phyloP scores from a whole-genome alignment of 2,888 invertebrate species.

The Pristionchus mayeri region DNA sequence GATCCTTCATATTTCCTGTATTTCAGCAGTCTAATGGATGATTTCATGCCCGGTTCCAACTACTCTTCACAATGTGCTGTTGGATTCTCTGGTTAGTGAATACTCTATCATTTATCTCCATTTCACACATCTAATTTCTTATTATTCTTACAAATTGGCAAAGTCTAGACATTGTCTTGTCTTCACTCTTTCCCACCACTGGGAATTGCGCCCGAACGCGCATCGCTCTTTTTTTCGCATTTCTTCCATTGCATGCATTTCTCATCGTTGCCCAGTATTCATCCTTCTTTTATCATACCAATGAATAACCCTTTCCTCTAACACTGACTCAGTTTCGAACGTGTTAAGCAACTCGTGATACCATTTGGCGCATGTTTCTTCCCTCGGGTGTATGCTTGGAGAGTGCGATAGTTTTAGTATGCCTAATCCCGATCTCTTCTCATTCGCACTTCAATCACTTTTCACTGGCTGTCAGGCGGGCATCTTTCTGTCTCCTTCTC shows the following conservation, averaged over 20 bases:
- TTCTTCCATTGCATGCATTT: neutral
- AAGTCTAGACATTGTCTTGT: too few relatives aligned
- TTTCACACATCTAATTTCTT: neutral
- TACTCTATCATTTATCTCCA: neutral
- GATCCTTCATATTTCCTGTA: too few relatives aligned
- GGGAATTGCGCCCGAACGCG: conserved; percentile 15
- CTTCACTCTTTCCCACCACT: neutral
- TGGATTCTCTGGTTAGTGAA: conserved; percentile 81
- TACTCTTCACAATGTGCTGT: conserved; percentile 80
- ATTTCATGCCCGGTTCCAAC: conserved; percentile 34
- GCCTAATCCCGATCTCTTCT: neutral
- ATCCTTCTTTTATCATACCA: conserved; percentile 4
- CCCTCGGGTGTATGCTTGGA: neutral
- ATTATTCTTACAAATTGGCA: too few relatives aligned
- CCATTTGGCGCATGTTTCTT: neutral
- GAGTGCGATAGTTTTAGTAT: neutral
- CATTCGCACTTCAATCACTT: conserved; percentile 24
- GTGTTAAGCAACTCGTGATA: neutral
- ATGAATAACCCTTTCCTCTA: conserved; percentile 5
- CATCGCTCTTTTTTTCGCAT: neutral
- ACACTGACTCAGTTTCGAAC: conserved; percentile 14
- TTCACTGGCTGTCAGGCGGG: conserved; percentile 8
- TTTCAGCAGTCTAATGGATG: conserved; percentile 30
- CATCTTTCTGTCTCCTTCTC: conserved; percentile 31
- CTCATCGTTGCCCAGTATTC: neutral